These are phyloP conservation scores for Cylloceria caligata DNA, from an alignment of 2,888 invertebrate genomes.

Conservation along the genomic window DNA sequence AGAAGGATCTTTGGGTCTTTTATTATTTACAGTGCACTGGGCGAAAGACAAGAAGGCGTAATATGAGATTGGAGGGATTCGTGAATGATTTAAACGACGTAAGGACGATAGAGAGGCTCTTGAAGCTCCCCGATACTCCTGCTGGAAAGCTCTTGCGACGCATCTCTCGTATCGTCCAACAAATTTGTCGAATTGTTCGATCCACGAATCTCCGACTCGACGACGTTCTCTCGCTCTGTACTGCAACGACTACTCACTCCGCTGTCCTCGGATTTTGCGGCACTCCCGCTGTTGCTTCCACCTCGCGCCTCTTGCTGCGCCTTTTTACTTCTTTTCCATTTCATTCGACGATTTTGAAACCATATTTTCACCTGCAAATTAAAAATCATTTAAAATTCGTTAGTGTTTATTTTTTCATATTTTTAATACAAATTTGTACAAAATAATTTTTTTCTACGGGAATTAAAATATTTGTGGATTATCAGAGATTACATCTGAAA, in stretches of 20 bases:
- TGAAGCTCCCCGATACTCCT: slow-evolving; percentile 80
- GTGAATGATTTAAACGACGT: slow-evolving; percentile 79
- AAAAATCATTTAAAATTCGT: slow-evolving; percentile 61
- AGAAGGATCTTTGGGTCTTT: slow-evolving; percentile 13
- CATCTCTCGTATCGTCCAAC: slow-evolving; percentile 77
- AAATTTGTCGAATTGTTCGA: slow-evolving; percentile 48
- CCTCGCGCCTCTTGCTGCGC: slow-evolving; percentile 92
- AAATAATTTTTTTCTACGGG: not conserved
- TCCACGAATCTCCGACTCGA: slow-evolving; percentile 53
- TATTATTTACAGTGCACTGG: slow-evolving; percentile 53
- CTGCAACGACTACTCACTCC: slow-evolving; percentile 56
- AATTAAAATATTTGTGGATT: no score
- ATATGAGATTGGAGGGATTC: slow-evolving; percentile 20
- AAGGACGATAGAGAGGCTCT: slow-evolving; percentile 84
- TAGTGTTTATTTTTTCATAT: slow-evolving; percentile 21
- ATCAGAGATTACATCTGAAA: no score
- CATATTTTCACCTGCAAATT: slow-evolving; percentile 95
- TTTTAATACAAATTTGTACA: not conserved
- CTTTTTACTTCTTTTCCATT: slow-evolving; percentile 99
- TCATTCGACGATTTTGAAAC: slow-evolving; percentile 99
- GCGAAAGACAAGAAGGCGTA: slow-evolving; percentile 13
- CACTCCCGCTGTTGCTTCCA: slow-evolving; percentile 65
- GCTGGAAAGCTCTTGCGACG: slow-evolving; percentile 74
- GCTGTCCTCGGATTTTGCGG: slow-evolving; percentile 72
- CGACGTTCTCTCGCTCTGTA: slow-evolving; percentile 53